A percentile compares a stretch with the other conserved stretches of the same genome.
These are phyloP conservation scores for Scatophagus argus DNA, from an alignment of 2,113 vertebrate species.

Conservation along the genomic window DNA sequence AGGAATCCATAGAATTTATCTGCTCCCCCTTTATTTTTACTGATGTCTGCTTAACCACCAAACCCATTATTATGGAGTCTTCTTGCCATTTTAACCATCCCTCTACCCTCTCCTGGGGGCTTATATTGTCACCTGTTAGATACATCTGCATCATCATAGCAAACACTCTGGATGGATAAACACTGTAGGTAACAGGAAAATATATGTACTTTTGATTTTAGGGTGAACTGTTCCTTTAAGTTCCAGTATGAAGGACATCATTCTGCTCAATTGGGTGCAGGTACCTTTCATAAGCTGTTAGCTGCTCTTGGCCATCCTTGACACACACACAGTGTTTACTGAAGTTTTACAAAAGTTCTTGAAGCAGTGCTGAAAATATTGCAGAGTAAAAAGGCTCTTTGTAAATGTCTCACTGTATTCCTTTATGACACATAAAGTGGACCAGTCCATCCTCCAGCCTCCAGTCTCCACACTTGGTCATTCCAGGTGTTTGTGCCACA, in stretches of 20 bases:
- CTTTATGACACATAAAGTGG: not conserved
- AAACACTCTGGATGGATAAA: too few relatives aligned
- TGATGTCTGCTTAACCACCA: slow-evolving; percentile 1
- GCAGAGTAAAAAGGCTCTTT: not conserved
- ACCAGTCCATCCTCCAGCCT: not conserved
- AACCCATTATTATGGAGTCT: slow-evolving; percentile 28
- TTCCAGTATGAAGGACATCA: slow-evolving; percentile 51
- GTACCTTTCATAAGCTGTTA: slow-evolving; percentile 33
- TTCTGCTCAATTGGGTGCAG: slow-evolving; percentile 47
- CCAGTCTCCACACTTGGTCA: slow-evolving; percentile 11
- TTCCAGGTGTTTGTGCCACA: slow-evolving; percentile 2
- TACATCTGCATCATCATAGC: too few relatives aligned
- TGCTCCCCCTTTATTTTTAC: not conserved
- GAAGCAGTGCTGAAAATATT: not conserved
- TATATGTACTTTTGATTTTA: too few relatives aligned
- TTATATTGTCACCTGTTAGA: slow-evolving; percentile 44
- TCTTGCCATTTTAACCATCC: slow-evolving; percentile 13
- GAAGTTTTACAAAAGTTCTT: slow-evolving; percentile 24
- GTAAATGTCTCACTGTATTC: not conserved
- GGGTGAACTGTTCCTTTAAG: too few relatives aligned
- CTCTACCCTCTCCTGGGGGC: slow-evolving; percentile 18
- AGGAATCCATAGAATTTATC: not conserved
- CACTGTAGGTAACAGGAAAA: too few relatives aligned
- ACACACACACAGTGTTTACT: slow-evolving; percentile 8
- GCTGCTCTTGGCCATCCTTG: slow-evolving; percentile 32